Evolutionary conservation across 1,140 invertebrate genomes (phyloP), one percentile per base, ranked within the genome.

Genomic region (Neodiprion fabricii): DNA sequence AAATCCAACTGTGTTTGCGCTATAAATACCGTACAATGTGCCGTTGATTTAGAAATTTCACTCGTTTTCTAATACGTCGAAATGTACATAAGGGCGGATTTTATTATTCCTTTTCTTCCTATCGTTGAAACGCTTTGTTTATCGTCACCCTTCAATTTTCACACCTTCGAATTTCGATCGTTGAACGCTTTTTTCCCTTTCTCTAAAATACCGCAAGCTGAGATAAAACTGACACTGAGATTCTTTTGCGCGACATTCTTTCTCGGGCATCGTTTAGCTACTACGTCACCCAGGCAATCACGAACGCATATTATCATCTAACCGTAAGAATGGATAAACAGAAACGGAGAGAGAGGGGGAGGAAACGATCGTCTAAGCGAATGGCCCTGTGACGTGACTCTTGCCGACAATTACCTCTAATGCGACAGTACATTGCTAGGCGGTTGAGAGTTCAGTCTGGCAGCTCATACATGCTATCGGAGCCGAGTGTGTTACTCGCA

Each of bases 351-450:
- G 68, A 68, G 67, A 68, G 28, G 28, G 28, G 28, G 28, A 5
- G 28, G 28, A 40, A 40, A 40, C 28, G n/a, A 61, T 61, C 53
- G 11, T 17, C 67, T 69, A 11, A 23, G 23, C 67, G 40, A 14
- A 69, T 69, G 67, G 10, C 40, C 67, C 11, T 11, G 67, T 69
- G 67, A 69, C 67, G 67, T 21, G 17, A 21, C 67, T 69, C 4
- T 21, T 47, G 67, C 70, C 65, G 28, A 75, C 74, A 75, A 75
- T 75, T 75, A 75, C 74, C 74, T 69, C 71, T 75, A 75, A 75
- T 72, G 65, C 71, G 70, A 17, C 5, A 61, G 11, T 61, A 17
- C 53, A 61, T 0, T 61, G 53, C 11, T 9, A 61, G 11, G 8
- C 53, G 53, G 53, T 61, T 17, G 11, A 12, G 53, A 17, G 11